These are phyloP conservation scores for Napeogenes inachia DNA, from an alignment of 2,888 invertebrate species.

Conservation along the genomic window DNA sequence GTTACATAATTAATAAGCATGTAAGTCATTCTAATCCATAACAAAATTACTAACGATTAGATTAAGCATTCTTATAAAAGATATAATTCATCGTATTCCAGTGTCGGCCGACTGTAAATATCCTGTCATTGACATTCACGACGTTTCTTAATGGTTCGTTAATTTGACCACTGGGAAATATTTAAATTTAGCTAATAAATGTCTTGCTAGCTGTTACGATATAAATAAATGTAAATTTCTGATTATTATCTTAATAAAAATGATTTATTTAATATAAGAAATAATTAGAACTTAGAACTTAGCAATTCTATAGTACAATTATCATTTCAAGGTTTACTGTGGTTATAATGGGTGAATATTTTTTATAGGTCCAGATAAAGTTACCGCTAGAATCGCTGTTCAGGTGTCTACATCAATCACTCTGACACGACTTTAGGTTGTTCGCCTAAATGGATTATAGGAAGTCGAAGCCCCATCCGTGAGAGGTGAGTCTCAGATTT, in stretches of 20 bases:
- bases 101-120: slow-evolving; percentile 43
- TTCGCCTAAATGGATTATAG: slow-evolving; percentile 76
- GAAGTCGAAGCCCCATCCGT: slow-evolving; percentile 58
- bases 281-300: not conserved
- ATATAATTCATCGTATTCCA: slow-evolving; percentile 34
- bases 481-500: slow-evolving; percentile 65
- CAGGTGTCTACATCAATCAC: slow-evolving; percentile 67
- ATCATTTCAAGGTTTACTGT: slow-evolving; percentile 28
- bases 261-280: not conserved
- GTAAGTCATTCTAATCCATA: not conserved
- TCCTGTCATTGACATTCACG: slow-evolving; percentile 55
- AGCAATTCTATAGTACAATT: not conserved
- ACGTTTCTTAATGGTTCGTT: slow-evolving; percentile 53
- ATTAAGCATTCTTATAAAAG: slow-evolving; percentile 3
- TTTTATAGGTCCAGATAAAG: slow-evolving; percentile 59
- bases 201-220: slow-evolving; percentile 41
- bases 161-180: slow-evolving; percentile 50
- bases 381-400: slow-evolving; percentile 57
- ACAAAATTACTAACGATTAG: not conserved
- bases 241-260: not conserved
- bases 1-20: not conserved
- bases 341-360: slow-evolving; percentile 52
- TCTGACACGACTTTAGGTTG: slow-evolving; percentile 72
- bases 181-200: slow-evolving; percentile 41
- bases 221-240: slow-evolving; percentile 19